phyloP scores from a whole-genome alignment of 2,888 invertebrate genomes.

The Sesia bembeciformis region DNA sequence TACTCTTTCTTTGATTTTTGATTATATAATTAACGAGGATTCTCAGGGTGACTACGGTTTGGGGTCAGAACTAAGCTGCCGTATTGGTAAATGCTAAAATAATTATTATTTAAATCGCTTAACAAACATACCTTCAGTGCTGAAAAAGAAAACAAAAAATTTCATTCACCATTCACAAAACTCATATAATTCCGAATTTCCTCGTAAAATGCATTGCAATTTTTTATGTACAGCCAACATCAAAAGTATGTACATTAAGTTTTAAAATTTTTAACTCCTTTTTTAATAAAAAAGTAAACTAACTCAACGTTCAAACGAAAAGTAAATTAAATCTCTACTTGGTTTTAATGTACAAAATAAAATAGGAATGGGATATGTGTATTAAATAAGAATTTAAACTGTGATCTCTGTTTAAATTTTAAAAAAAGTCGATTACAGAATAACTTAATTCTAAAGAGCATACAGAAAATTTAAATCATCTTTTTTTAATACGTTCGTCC shows the following conservation, averaged over 20 bases:
- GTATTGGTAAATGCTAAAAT: slow-evolving; percentile 72
- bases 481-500: neutral
- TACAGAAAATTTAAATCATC: neutral
- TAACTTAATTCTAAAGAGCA: no score
- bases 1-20: slow-evolving; percentile 14
- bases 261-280: slow-evolving; percentile 1
- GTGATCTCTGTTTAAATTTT: no score
- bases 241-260: slow-evolving; percentile 57
- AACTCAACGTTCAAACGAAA: slow-evolving; percentile 12
- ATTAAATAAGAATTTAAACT: no score
- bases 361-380: neutral
- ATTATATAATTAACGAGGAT: slow-evolving; percentile 27
- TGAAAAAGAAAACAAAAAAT: slow-evolving; percentile 14
- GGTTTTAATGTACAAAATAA: slow-evolving; percentile 1
- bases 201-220: slow-evolving; percentile 6
- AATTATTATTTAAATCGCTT: slow-evolving; percentile 43
- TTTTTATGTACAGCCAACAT: slow-evolving; percentile 29
- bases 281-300: slow-evolving; percentile 8
- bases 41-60: slow-evolving; percentile 33
- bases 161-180: neutral
- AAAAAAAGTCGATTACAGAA: no score
- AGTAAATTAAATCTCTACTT: slow-evolving; percentile 1
- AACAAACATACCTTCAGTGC: slow-evolving; percentile 54
- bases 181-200: neutral
- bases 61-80: slow-evolving; percentile 55